phyloP scores from a whole-genome alignment of 1,140 invertebrate species.

The Ips nitidus region DNA sequence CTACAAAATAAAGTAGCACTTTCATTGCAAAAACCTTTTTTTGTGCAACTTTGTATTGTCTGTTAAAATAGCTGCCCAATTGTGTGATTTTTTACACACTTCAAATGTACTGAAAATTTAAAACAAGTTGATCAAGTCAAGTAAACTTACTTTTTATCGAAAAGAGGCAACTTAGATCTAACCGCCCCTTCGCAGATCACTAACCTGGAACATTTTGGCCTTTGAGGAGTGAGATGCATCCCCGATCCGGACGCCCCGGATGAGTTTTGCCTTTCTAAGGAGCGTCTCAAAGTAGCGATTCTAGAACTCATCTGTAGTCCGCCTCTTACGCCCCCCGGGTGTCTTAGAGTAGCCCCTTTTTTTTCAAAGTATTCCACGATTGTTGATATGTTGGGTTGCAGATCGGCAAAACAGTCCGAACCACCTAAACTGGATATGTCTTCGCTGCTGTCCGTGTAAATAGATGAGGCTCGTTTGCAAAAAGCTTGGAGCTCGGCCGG shows the following conservation, averaged over 20 bases:
- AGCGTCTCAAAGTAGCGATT: slow-evolving; percentile 45
- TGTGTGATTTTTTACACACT: background rate
- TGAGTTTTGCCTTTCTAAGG: slow-evolving; percentile 44
- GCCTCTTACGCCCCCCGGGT: slow-evolving; percentile 41
- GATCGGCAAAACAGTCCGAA: slow-evolving; percentile 69
- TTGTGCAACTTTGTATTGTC: too few species aligned
- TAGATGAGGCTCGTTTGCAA: slow-evolving; percentile 73
- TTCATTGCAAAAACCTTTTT: too few species aligned
- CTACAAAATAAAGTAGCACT: background rate
- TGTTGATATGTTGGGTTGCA: slow-evolving; percentile 69
- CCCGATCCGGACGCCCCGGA: slow-evolving; percentile 35
- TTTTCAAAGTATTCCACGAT: slow-evolving; percentile 88
- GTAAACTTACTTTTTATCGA: slow-evolving; percentile 70
- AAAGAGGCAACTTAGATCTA: slow-evolving; percentile 79
- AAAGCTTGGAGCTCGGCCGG: slow-evolving; percentile 54
- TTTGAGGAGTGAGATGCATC: slow-evolving; percentile 47
- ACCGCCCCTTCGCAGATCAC: slow-evolving; percentile 79
- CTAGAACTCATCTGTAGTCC: slow-evolving; percentile 45
- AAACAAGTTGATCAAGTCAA: background rate
- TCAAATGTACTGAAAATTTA: background rate
- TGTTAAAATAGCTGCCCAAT: background rate
- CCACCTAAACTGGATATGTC: slow-evolving; percentile 79
- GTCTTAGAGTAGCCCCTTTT: slow-evolving; percentile 57
- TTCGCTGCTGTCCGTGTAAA: slow-evolving; percentile 84
- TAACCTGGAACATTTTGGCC: slow-evolving; percentile 58